phyloP scores from a whole-genome alignment of 2,888 invertebrate genomes.

The Litoditis marina region DNA sequence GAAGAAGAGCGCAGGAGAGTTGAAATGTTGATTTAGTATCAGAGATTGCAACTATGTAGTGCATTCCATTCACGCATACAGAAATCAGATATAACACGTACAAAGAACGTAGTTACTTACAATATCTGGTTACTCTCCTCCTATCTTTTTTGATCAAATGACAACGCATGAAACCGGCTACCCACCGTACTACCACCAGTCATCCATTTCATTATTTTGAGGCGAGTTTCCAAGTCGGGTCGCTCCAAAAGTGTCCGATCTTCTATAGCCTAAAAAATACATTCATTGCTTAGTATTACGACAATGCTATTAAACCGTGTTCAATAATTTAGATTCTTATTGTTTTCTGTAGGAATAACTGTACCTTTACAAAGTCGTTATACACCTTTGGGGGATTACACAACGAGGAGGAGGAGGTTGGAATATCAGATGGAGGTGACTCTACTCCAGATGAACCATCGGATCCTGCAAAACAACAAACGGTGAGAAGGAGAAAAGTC shows the following conservation, averaged over 20 bases:
- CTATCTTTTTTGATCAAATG: too few species aligned
- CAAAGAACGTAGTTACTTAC: too few species aligned
- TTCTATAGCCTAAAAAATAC: conserved; percentile 43
- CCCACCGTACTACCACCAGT: too few species aligned
- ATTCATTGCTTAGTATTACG: too few species aligned
- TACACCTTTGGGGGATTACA: conserved; percentile 33
- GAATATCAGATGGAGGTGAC: conserved; percentile 47
- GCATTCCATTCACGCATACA: too few species aligned
- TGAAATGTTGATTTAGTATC: too few species aligned
- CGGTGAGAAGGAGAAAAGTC: too few species aligned
- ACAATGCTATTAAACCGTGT: neutral
- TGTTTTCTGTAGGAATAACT: neutral
- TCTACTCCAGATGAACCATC: conserved; percentile 44
- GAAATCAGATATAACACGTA: too few species aligned
- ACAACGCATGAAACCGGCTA: too few species aligned
- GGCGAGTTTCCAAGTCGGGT: conserved; percentile 41
- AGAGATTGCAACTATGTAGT: too few species aligned
- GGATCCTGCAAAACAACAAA: conserved; percentile 28
- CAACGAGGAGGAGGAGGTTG: conserved; percentile 40
- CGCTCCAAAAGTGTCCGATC: conserved; percentile 35
- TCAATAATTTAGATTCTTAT: neutral
- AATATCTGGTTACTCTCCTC: too few species aligned
- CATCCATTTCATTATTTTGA: conserved; percentile 52
- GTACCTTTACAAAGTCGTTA: conserved; percentile 36
- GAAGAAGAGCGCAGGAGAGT: too few species aligned